phyloP scores from a whole-genome alignment of 2,797 vertebrate species.

The Prionace glauca region DNA sequence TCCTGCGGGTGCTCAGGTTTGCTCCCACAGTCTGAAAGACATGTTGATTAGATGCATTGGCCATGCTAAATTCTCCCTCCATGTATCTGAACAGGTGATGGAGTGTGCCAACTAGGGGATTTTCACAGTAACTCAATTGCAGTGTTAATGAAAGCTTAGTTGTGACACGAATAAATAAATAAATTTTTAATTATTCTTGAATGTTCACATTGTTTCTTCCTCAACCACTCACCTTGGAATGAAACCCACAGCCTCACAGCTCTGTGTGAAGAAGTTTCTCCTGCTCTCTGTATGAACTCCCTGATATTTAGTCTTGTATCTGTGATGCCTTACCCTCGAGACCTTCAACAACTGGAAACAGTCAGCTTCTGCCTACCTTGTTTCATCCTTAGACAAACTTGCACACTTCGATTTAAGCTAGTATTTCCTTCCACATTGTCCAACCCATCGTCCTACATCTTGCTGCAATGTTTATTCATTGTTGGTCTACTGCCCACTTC shows the following conservation, averaged over 20 bases:
- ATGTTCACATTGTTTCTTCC: not conserved
- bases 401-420: not conserved
- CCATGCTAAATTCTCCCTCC: no score
- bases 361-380: not conserved
- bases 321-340: not conserved
- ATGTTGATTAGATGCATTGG: no score
- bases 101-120: no score
- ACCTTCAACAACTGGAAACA: not conserved
- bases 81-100: no score
- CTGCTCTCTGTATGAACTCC: not conserved
- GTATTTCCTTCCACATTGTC: not conserved
- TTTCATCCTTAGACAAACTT: no score
- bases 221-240: no score
- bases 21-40: no score
- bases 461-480: not conserved
- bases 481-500: not conserved
- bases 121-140: no score
- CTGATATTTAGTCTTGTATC: not conserved
- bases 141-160: no score
- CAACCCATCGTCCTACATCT: not conserved
- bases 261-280: not conserved
- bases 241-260: not conserved
- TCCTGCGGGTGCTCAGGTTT: no score
- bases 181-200: not conserved
- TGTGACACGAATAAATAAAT: no score